A percentile compares a stretch with the other conserved stretches of the same genome.
These are phyloP conservation scores for Aspidapion aeneum DNA, from an alignment of 2,888 invertebrate species.

Conservation along the genomic window DNA sequence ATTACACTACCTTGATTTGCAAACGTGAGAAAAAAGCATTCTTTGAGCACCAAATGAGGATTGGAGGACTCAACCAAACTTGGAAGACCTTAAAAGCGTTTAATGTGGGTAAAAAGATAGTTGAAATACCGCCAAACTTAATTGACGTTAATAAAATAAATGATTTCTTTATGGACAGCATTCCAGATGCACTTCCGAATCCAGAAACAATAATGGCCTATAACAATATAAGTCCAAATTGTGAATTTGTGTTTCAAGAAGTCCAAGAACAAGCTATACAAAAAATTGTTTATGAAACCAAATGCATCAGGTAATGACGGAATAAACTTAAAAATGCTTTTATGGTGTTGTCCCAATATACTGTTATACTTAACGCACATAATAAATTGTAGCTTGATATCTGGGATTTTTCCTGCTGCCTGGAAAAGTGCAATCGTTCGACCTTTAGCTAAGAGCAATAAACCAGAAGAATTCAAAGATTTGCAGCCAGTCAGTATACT, in stretches of 20 bases:
- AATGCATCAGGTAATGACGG: no score
- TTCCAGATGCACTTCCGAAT: background rate
- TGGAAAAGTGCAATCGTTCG: no score
- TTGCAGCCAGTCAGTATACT: background rate
- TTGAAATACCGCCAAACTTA: no score
- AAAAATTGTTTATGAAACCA: background rate
- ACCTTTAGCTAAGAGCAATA: no score
- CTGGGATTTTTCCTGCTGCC: background rate
- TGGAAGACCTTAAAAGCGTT: background rate
- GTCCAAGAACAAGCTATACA: background rate
- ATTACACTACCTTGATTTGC: background rate
- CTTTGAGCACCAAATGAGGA: background rate
- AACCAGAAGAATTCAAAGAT: background rate
- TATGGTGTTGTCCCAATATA: background rate
- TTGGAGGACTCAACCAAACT: background rate
- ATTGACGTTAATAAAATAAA: no score
- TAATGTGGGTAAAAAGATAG: slow-evolving; percentile 1
- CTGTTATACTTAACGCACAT: background rate
- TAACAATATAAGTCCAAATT: background rate
- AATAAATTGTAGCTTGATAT: background rate
- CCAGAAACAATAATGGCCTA: background rate
- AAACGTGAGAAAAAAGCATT: background rate
- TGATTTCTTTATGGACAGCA: background rate
- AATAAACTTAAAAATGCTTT: background rate
- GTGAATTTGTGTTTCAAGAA: background rate